Evolutionary conservation across 2,113 vertebrate genomes (phyloP), one percentile per base, ranked within the genome.

Genomic region (Carollia perspicillata): DNA sequence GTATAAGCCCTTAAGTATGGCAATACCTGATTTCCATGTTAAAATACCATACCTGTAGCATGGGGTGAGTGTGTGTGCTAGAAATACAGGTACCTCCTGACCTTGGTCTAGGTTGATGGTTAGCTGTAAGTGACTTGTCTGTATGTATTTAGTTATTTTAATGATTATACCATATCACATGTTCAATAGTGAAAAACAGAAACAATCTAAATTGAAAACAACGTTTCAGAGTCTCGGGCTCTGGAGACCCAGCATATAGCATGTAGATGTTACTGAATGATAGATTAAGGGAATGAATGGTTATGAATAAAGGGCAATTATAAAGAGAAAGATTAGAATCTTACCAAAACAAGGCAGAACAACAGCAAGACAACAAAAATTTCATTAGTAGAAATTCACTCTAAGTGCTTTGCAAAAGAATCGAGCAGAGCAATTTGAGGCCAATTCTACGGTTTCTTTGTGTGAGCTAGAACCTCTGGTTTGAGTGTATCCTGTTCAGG

Each of bases 371-470:
- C 37, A 35, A 87, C 42, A 78, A 33, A 78, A 30, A 30, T n/a
- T 8, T 37, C 78, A 6, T 63, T 9, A 35, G 26, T 35, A 18
- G 37, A 58, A 49, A 37, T 79, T 12, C 44, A 44, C 60, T 66
- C 18, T 0, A 17, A 84, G 53, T 8, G 7, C 55, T 69, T 47
- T 95, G 77, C 53, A 22, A 66, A 40, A 55, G 42, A 37, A 71
- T 13, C 0, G 13, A 51, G 26, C n/a, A 63, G 58, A 60, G 40
- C 8, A 6, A 1, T 75, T 10, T 49, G n/a, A 72, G 11, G 5
- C 10, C 1, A 7, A 17, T 68, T 13, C 44, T 22, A 0, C 0
- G 0, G 5, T 35, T 44, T 30, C 47, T 75, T 49, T 12, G n/a
- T 58, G n/a, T n/a, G 85, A 35, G n/a, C n/a, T n/a, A n/a, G n/a